These are phyloP conservation scores for Arctia plantaginis DNA, from an alignment of 2,888 invertebrate species.

Conservation along the genomic window DNA sequence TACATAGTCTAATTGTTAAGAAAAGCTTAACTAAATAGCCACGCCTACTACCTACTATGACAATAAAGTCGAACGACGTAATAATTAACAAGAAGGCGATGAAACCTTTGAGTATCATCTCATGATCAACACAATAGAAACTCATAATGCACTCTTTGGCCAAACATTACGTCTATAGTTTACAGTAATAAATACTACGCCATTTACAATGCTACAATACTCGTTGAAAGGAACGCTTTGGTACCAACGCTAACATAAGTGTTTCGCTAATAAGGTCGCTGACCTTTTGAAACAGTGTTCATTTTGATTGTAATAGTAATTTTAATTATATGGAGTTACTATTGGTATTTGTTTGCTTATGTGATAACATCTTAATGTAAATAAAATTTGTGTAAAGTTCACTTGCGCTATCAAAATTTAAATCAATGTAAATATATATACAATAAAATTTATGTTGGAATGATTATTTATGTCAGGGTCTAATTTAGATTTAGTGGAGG, in stretches of 20 bases:
- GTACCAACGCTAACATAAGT: slow-evolving; percentile 70
- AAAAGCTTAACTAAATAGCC: slow-evolving; percentile 48
- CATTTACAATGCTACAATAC: slow-evolving; percentile 30
- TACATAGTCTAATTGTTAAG: slow-evolving; percentile 10
- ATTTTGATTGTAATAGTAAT: slow-evolving; percentile 49
- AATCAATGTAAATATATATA: neutral
- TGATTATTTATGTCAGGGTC: neutral
- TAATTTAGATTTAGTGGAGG: neutral
- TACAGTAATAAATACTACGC: slow-evolving; percentile 45
- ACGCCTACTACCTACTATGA: slow-evolving; percentile 71
- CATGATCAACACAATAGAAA: slow-evolving; percentile 73
- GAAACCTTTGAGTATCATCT: slow-evolving; percentile 71
- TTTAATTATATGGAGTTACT: slow-evolving; percentile 46
- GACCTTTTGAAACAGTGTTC: slow-evolving; percentile 58
- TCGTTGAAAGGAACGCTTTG: slow-evolving; percentile 45
- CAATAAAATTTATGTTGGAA: neutral
- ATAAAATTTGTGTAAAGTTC: slow-evolving; percentile 29
- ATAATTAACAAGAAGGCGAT: slow-evolving; percentile 76
- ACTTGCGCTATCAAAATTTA: slow-evolving; percentile 3
- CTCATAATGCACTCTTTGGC: slow-evolving; percentile 63
- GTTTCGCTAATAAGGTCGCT: slow-evolving; percentile 68
- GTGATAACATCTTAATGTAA: slow-evolving; percentile 50
- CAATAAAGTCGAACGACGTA: slow-evolving; percentile 68
- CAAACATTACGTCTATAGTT: slow-evolving; percentile 67
- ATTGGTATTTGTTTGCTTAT: slow-evolving; percentile 41